phyloP scores from a whole-genome alignment of 2,888 invertebrate genomes.

The Agrochola circellaris region DNA sequence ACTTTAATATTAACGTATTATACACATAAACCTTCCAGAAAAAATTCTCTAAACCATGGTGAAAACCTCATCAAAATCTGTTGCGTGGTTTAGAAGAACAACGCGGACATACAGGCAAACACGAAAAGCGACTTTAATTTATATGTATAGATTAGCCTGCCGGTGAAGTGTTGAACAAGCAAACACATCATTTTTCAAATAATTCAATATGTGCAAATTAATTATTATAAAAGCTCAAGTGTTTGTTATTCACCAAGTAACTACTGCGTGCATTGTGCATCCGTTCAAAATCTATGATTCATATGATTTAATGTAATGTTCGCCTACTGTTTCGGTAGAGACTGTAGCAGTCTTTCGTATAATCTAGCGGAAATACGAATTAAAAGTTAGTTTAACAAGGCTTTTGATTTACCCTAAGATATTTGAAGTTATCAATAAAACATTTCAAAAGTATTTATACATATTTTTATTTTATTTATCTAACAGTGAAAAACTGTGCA shows the following conservation, averaged over 20 bases:
- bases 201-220: slow-evolving; percentile 6
- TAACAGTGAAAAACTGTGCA: slow-evolving; percentile 71
- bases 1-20: too few relatives aligned
- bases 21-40: too few relatives aligned
- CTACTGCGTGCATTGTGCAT: slow-evolving; percentile 16
- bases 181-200: slow-evolving; percentile 17
- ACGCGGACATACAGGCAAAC: too few relatives aligned
- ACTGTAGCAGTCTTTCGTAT: not conserved
- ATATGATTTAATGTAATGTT: not conserved
- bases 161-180: not conserved
- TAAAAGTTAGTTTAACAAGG: not conserved
- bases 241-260: slow-evolving; percentile 30
- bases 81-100: too few relatives aligned
- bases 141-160: slow-evolving; percentile 5
- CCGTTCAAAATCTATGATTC: slow-evolving; percentile 33
- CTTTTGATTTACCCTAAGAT: not conserved
- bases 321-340: not conserved
- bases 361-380: not conserved
- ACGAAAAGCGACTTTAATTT: too few relatives aligned
- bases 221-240: slow-evolving; percentile 18
- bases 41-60: too few relatives aligned
- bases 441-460: slow-evolving; percentile 49
- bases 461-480: slow-evolving; percentile 66
- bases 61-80: too few relatives aligned
- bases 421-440: slow-evolving; percentile 51